Conservation (phyloP, 53 echinoderm and acorn worm genomes). For the Holothuria scabra region DNA sequence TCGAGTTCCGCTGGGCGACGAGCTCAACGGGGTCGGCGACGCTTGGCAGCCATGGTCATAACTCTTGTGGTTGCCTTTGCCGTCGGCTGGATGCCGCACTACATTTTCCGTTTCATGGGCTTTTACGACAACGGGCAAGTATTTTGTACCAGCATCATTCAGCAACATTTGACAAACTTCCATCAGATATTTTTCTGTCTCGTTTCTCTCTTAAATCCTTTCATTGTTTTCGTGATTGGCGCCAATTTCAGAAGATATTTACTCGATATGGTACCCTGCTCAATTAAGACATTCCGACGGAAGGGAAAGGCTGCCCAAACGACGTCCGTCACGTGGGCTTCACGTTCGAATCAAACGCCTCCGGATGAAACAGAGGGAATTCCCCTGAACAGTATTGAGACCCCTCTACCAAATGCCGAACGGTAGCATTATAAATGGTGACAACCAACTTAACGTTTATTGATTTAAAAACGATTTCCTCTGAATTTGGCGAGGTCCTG, state of each 20-base stretch:
- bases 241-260: conserved; percentile 38
- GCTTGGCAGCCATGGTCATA: conserved; percentile 38
- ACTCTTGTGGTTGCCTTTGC: conserved; percentile 34
- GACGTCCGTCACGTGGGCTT: conserved; percentile 42
- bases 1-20: conserved; percentile 35
- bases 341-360: conserved; percentile 37
- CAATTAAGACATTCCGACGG: conserved; percentile 12
- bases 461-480: too few relatives aligned
- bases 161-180: conserved; percentile 16
- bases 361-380: conserved; percentile 41
- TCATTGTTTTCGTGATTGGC: conserved; percentile 40
- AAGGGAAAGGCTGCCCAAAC: conserved; percentile 2
- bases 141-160: conserved; percentile 14
- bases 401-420: too few relatives aligned
- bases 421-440: too few relatives aligned
- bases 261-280: conserved; percentile 39
- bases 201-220: conserved; percentile 30
- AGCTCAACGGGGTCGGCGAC: conserved; percentile 33
- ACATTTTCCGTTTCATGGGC: conserved; percentile 17
- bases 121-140: neutral
- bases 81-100: conserved; percentile 31
- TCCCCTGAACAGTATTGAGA: conserved; percentile 24
- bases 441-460: too few relatives aligned
- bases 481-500: too few relatives aligned
- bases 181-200: conserved; percentile 35